Evolutionary conservation across 2,113 vertebrate species (phyloP), one percentile per base, ranked within the genome.

Genomic region (Castor canadensis): DNA sequence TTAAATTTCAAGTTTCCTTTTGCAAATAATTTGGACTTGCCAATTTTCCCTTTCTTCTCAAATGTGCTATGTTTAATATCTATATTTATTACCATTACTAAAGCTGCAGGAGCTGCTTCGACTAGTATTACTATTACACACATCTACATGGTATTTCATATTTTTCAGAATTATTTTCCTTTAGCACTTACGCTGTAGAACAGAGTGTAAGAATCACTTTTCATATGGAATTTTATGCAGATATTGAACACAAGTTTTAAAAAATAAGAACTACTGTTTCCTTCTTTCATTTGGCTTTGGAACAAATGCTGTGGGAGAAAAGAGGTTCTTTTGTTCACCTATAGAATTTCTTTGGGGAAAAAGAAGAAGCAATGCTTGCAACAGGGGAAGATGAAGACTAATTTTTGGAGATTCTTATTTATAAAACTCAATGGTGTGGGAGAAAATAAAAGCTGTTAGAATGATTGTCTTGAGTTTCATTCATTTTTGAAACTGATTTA

Each of bases 401-500:
- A 60, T 35, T 71, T 80, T 40, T 32, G 67, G 10, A 49, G 17
- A 64, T 75, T 94, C 75, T 87, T 81, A 43, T 80, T 92, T 88
- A 40, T 49, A 94, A 86, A 97, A 71, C 7, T n/a, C 9, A 89
- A 12, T 9, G 86, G 4, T 32, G 8, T 72, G n/a, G 10, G 16
- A 80, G 19, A 87, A 93, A 96, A 87, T 66, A 26, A 87, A n/a
- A 91, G n/a, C 19, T 40, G 30, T 40, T 89, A 52, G 13, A 73
- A 89, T 28, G 6, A 12, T 12, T 58, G 26, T 4, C 49, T 85
- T 90, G 67, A 20, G 10, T 71, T 94, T 93, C 20, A 69, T 58
- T 91, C 79, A 77, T 86, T 75, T 94, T 87, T 62, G 6, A 89
- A 83, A 96, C 17, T 83, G 56, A 87, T 49, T 80, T 96, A 77